Base-by-base conservation (phyloP, 2,797 vertebrate species). In the Sarcoramphus papa region DNA sequence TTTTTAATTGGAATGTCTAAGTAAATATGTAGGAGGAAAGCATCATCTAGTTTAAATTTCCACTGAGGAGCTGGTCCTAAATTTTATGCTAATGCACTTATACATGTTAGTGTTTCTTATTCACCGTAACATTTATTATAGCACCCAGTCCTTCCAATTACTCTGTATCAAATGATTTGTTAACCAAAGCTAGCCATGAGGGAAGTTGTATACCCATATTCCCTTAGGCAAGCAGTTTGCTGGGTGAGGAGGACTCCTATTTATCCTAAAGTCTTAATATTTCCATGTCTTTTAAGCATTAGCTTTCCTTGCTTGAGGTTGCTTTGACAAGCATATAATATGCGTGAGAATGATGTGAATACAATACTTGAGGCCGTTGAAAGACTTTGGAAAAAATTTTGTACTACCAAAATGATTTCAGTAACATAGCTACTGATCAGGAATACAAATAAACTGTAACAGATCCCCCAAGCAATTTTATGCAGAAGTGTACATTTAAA, bases 281-380 rank as follows among this genome's bases (percentile, higher is more conserved):
- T 97, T 81, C 93, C 68, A n/a, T 41, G 77, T 97, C 80, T 95
- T 97, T 97, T 93, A 59, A 94, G 96, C 97, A 96, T 95, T 92
- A 97, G 84, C 91, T 91, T 97, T 93, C 93, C 94, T 91, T 79
- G 86, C 88, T 95, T 90, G 65, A 82, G 68, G 85, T 96, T 94
- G 85, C 93, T 85, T 87, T 96, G 95, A 87, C 91, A 94, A 89
- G 65, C 74, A 80, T 76, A 70, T 91, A 85, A 94, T 95, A 92
- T 50, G 45, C 41, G 54, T 88, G 74, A 96, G 89, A 95, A 89
- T 75, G 8, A 95, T 84, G 53, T 57, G 88, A 96, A 70, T 56
- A 72, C 82, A 85, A 91, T 65, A 95, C 85, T 83, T 69, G 60
- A 87, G 94, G 87, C 90, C 40, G 25, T 7, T 64, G 86, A 96